phyloP scores from a whole-genome alignment of 2,888 invertebrate species.

The Julus scanicus region DNA sequence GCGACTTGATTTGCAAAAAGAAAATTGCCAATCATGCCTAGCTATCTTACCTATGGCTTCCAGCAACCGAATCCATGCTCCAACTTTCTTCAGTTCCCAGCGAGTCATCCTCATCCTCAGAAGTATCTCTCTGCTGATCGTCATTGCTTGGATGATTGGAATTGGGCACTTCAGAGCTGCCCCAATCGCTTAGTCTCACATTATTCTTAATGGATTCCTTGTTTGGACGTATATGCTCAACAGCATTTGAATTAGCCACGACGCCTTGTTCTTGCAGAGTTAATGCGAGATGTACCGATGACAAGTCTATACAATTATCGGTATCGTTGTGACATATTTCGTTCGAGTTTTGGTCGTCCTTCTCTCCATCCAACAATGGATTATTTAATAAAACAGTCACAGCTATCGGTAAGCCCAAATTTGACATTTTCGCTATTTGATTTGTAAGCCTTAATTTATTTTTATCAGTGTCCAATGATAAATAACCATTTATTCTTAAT shows the following conservation, averaged over 20 bases:
- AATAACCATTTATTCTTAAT: background rate
- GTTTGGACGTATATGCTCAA: background rate
- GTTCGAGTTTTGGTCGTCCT: background rate
- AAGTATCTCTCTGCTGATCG: background rate
- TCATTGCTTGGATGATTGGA: background rate
- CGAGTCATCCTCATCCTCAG: background rate
- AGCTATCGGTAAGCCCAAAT: background rate
- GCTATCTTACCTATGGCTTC: background rate
- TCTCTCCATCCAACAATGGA: background rate
- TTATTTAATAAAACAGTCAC: background rate
- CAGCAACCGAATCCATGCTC: background rate
- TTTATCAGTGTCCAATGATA: background rate
- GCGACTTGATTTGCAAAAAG: no score
- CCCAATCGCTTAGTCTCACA: background rate
- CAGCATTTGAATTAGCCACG: background rate
- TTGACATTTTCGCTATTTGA: background rate
- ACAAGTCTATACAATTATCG: background rate
- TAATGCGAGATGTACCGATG: background rate
- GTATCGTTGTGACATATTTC: background rate
- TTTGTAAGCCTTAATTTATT: background rate
- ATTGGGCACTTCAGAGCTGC: background rate
- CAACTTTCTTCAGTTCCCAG: conserved; percentile 20
- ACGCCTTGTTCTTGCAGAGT: background rate
- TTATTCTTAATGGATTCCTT: background rate
- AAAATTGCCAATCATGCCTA: no score